Base-by-base conservation (phyloP, 37 sponge, comb jelly and placozoan species). In the Hexactinellida sp. region DNA sequence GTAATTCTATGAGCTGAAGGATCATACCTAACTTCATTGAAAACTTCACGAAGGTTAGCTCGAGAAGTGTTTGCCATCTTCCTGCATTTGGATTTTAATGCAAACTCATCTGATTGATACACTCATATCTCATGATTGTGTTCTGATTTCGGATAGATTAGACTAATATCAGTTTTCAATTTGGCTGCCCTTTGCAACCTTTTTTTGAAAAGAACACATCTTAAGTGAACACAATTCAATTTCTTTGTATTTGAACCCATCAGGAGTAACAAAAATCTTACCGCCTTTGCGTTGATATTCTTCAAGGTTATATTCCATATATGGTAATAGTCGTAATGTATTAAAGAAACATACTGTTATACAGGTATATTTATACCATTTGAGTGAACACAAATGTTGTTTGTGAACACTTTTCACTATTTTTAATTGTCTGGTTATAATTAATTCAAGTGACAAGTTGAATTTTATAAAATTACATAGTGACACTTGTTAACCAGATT, bases 31-130 rank as follows among this genome's bases (percentile, higher is more conserved):
- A 63, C 76, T 63, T 63, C 76, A 63, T 63, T 63, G 76, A 63
- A 63, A 23, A 63, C 13, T 63, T 63, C 76, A 63, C 76, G 76
- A 63, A 63, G 76, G 76, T 28, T 63, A 63, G 76, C 25, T 28
- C 5, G 76, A 63, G 76, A 63, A 63, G 5, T 63, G 76, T 10
- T 63, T 63, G 76, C 76, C 21, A 63, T 63, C 13, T 32, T 63
- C 76, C 76, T 63, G 76, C 76, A 63, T 63, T 63, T 63, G 76
- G 25, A 63, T 63, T 41, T 63, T 63, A 63, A 63, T 63, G 30
- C 76, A 63, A 63, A 63, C 3, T 1, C 34, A 21, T 63, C 76
- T 21, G 76, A 63, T 63, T 63, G 1, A 63, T 63, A 63, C 5
- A 21, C 76, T 63, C 13, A 7, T 63, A 63, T 63, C 34, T 63